phyloP scores from a whole-genome alignment of 2,888 invertebrate genomes.

The Tenodera sinensis region DNA sequence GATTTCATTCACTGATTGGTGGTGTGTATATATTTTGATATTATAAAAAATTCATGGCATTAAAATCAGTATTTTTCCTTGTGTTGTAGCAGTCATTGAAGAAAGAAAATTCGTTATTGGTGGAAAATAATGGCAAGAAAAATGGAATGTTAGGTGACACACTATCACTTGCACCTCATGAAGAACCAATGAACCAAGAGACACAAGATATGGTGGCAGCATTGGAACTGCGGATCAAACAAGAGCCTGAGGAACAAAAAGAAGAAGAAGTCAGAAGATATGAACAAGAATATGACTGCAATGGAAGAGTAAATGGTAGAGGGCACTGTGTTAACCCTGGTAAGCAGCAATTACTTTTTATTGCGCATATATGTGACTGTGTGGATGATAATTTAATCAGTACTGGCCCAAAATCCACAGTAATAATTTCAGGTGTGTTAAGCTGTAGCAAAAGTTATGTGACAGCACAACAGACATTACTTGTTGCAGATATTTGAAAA shows the following conservation, averaged over 20 bases:
- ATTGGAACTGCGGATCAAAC: constrained; percentile 19
- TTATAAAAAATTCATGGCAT: neutral
- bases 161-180: neutral
- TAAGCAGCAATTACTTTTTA: neutral
- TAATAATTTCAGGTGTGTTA: too few species aligned
- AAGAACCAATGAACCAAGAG: neutral
- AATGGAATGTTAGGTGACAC: neutral
- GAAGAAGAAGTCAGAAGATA: neutral
- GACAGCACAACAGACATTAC: too few species aligned
- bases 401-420: too few species aligned
- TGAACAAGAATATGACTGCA: neutral
- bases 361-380: neutral
- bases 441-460: too few species aligned
- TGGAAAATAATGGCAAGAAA: neutral
- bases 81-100: neutral
- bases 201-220: constrained; percentile 21
- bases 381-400: too few species aligned
- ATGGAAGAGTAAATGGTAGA: neutral
- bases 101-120: neutral
- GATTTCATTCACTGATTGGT: too few species aligned
- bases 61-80: neutral
- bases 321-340: neutral
- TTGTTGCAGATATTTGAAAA: too few species aligned
- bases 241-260: constrained; percentile 6
- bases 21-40: too few species aligned